Conservation (phyloP, 2,888 invertebrate genomes). For the Byasa hedistus region DNA sequence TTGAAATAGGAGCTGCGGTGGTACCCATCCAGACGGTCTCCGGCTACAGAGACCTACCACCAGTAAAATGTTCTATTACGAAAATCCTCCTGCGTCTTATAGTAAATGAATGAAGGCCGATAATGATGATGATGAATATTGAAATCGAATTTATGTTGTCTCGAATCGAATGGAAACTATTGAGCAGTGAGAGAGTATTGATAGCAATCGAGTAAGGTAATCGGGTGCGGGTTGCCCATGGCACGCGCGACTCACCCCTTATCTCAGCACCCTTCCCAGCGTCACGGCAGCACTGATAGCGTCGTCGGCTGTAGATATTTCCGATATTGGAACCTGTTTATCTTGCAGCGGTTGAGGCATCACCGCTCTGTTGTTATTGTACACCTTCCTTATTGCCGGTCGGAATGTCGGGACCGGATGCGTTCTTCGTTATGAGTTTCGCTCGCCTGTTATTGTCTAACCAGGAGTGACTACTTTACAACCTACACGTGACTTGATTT, state of each 20-base stretch:
- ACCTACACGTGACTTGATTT: constrained; percentile 1
- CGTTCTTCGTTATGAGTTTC: constrained; percentile 18
- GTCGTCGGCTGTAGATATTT: constrained; percentile 52
- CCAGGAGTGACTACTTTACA: background rate
- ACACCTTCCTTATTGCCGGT: constrained; percentile 56
- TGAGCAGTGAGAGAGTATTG: constrained; percentile 32
- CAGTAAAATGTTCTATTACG: too few species aligned
- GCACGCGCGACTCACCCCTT: constrained; percentile 53
- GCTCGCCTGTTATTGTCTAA: constrained; percentile 22
- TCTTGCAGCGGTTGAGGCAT: constrained; percentile 54
- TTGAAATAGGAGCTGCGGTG: too few species aligned
- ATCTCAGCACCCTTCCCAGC: constrained; percentile 45
- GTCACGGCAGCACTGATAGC: constrained; percentile 56
- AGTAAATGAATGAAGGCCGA: background rate
- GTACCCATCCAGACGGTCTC: too few species aligned
- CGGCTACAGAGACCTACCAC: too few species aligned
- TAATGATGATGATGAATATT: too few species aligned
- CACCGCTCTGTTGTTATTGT: constrained; percentile 46
- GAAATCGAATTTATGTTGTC: background rate
- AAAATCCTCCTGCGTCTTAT: too few species aligned
- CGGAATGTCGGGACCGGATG: constrained; percentile 20
- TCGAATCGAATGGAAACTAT: constrained; percentile 12
- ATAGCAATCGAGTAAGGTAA: constrained; percentile 52
- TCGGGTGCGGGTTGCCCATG: constrained; percentile 50
- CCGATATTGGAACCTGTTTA: constrained; percentile 68